Evolutionary conservation across 2,888 invertebrate genomes (phyloP), one percentile per base, ranked within the genome.

Genomic region (Fragum whitleyi): DNA sequence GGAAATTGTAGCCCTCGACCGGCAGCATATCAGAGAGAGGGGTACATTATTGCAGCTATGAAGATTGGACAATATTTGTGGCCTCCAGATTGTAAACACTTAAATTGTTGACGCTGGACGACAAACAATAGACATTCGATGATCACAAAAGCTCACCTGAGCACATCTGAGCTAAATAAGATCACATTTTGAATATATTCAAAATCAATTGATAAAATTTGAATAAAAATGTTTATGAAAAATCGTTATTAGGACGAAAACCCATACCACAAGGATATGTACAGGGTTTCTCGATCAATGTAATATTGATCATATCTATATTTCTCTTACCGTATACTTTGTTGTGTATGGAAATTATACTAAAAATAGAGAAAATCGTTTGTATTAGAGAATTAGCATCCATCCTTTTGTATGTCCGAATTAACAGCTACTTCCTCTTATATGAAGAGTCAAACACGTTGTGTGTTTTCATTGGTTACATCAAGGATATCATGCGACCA

Each of bases 401-500:
- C 65, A 65, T 65, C 11, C 14, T 65, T 65, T 9, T n/a, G 32
- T 39, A 9, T 42, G n/a, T 42, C 65, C 65, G 65, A 65, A 65
- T 9, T 65, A 42, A 6, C 5, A 9, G 1, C n/a, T 42, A 65
- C 42, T 65, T 65, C 65, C 42, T 65, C 42, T 36, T 65, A n/a
- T 9, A 2, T 65, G 42, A 65, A 65, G 65, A 65, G 65, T 65
- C 65, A 39, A 16, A n/a, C 65, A 65, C 65, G 65, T 65, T 65
- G 42, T 11, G 23, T 42, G 65, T 65, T 65, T 65, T 65, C 65
- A 65, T 65, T 65, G 65, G 65, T 23, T 65, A 65, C 65, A 23
- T 16, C n/a, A n/a, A n/a, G 16, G 28, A 23, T 59, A 28, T 59
- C 28, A 29, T 59, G 21, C 23, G 23, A 23, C 53, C 21, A 21